Evolutionary conservation across 2,113 vertebrate species (phyloP), one percentile per base, ranked within the genome.

Genomic region (Crotalus horridus): DNA sequence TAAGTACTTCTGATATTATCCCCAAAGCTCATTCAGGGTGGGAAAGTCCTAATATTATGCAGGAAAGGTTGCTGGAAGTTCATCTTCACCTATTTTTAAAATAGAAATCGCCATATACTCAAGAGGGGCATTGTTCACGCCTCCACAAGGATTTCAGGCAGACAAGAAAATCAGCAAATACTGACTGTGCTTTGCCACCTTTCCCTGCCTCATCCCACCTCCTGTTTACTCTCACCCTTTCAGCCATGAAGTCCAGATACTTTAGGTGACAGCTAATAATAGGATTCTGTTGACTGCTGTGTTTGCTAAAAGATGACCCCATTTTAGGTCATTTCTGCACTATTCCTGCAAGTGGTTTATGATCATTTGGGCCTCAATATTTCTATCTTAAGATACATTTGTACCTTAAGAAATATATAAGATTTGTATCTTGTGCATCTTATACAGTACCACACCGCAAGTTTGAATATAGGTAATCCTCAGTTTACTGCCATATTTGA

Each of bases 1-100:
- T 99, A 96, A 99, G 99, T 99, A 91, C 21, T 0, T 88, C 4
- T 1, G n/a, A 24, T 53, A 7, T 4, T 24, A 39, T 39, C 0
- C 1, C 33, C 8, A 4, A 51, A 26, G 8, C 3, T 12, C 0
- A 43, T 39, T 58, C 46, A 8, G 5, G 54, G 8, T 48, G 43
- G 2, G 0, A 0, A 29, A n/a, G 3, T 20, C 8, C 85, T 74
- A 55, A 6, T 56, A 64, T 9, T 33, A 39, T 9, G 46, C 4
- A 51, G n/a, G 17, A n/a, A n/a, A 1, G 3, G 20, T 6, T n/a
- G 23, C 13, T 85, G 89, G 59, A 58, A 3, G 6, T 51, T 1
- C 7, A 23, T 46, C 17, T 1, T 17, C 2, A 17, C 61, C 39
- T 54, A 4, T 85, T 17, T 58, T 91, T 59, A 39, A 74, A 54